These are phyloP conservation scores for Cydia splendana DNA, from an alignment of 1,140 invertebrate species.

Conservation along the genomic window DNA sequence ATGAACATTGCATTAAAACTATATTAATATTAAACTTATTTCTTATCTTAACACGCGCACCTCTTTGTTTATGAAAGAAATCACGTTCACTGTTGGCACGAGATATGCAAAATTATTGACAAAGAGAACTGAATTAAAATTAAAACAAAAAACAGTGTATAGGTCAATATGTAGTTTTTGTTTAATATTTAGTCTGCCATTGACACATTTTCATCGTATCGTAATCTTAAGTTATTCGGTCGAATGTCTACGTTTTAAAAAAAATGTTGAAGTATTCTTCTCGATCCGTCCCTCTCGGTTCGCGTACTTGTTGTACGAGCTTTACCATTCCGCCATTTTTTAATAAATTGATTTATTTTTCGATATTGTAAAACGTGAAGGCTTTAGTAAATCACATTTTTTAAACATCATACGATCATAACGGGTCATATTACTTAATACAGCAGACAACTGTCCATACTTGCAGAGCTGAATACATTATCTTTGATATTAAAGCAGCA, in stretches of 20 bases:
- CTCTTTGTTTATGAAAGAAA: constrained; percentile 8
- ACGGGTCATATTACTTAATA: neutral
- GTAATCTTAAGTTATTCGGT: neutral
- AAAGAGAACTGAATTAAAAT: neutral
- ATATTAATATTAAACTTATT: neutral
- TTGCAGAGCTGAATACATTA: neutral
- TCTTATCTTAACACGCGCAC: constrained; percentile 12
- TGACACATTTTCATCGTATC: neutral
- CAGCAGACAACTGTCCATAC: neutral
- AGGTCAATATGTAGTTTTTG: neutral
- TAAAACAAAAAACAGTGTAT: neutral
- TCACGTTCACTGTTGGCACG: constrained; percentile 12
- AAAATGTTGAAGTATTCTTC: no score
- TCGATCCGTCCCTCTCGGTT: no score
- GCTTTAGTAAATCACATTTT: neutral
- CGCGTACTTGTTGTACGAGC: no score
- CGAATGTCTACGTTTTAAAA: no score
- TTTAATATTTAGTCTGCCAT: neutral
- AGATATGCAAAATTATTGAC: constrained; percentile 1
- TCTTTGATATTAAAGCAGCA: neutral
- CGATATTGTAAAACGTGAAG: no score
- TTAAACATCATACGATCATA: neutral
- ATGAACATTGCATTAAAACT: constrained; percentile 1
- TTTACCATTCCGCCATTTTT: no score
- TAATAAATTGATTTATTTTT: no score